Conservation (phyloP, 2,888 invertebrate genomes). For the Steinernema hermaphroditum region DNA sequence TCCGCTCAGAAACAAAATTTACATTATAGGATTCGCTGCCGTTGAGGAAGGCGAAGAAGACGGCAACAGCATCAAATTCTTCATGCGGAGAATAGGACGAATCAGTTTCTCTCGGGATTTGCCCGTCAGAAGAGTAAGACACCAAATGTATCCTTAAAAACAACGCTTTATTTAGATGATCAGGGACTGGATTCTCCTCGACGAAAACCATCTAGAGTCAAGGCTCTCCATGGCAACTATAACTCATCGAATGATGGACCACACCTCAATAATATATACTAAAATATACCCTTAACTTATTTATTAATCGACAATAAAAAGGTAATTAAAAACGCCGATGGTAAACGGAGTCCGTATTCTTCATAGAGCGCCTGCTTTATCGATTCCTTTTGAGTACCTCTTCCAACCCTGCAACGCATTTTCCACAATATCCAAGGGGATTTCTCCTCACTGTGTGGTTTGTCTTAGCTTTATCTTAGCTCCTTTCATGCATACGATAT, state of each 20-base stretch:
- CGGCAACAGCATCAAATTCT: conserved; percentile 57
- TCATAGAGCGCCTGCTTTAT: no score
- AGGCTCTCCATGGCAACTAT: conserved; percentile 62
- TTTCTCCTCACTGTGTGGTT: no score
- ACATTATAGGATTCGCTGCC: conserved; percentile 58
- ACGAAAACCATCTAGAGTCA: conserved; percentile 60
- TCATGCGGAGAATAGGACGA: conserved; percentile 56
- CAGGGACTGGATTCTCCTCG: conserved; percentile 64
- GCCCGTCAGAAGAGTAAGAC: conserved; percentile 58
- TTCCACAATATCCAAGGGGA: no score
- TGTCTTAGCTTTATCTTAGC: no score
- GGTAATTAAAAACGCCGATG: no score
- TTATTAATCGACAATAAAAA: background rate
- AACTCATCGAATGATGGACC: conserved; percentile 60
- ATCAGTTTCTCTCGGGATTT: conserved; percentile 64
- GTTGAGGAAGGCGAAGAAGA: conserved; percentile 59
- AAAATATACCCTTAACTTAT: conserved; percentile 57
- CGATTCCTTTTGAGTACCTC: no score
- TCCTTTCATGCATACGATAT: no score
- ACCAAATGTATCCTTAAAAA: background rate
- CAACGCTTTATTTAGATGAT: conserved; percentile 52
- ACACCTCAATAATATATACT: conserved; percentile 62
- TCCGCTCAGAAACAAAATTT: no score
- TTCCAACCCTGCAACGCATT: no score
- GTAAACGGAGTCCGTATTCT: no score